phyloP scores from a whole-genome alignment of 2,888 invertebrate genomes.

The Sinohyriopsis cumingii region DNA sequence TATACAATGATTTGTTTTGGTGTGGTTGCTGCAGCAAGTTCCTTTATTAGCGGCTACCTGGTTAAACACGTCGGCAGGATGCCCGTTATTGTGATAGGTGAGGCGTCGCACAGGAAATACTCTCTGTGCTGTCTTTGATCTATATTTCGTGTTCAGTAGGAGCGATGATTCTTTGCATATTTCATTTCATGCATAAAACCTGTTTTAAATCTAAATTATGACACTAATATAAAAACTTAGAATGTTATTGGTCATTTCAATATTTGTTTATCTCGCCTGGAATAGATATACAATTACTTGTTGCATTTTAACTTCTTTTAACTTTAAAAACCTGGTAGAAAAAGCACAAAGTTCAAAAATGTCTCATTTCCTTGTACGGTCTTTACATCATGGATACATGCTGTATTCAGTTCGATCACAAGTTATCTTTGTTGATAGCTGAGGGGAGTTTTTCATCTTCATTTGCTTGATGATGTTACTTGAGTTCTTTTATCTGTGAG shows the following conservation, averaged over 20 bases:
- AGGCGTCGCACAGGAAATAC: constrained; percentile 9
- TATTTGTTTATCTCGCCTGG: not conserved
- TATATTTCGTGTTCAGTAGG: not conserved
- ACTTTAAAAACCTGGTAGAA: no score
- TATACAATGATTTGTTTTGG: constrained; percentile 99
- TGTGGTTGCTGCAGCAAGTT: constrained; percentile 92
- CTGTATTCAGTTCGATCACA: no score
- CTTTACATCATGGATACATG: no score
- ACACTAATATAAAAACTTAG: constrained; percentile 1
- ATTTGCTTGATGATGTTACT: no score
- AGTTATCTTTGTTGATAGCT: no score
- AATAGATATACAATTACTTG: no score
- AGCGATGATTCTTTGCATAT: not conserved
- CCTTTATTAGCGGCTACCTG: constrained; percentile 90
- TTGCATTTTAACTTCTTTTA: no score
- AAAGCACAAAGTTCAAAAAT: no score
- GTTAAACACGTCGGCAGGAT: constrained; percentile 94
- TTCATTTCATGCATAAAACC: not conserved
- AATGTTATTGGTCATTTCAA: constrained; percentile 3
- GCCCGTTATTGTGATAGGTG: constrained; percentile 78
- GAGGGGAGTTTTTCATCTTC: no score
- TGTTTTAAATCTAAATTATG: not conserved
- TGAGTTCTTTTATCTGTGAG: no score
- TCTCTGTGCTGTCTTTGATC: no score
- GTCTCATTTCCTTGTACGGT: no score